These are phyloP conservation scores for Falco cherrug DNA, from an alignment of 2,797 vertebrate species.

Conservation along the genomic window DNA sequence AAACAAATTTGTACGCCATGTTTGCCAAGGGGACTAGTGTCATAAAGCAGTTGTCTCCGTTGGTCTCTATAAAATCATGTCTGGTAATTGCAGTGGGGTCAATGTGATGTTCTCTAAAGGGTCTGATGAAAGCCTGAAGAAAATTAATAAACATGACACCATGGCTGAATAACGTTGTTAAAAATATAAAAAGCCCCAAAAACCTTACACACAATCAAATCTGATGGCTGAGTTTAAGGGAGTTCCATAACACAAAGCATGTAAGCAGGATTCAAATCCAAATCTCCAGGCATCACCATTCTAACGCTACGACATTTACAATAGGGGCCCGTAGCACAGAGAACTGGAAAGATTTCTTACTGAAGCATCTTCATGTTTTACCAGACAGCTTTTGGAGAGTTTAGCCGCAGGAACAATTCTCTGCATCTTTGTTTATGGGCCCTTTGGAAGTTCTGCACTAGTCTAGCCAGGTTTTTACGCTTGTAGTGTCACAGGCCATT, in stretches of 20 bases:
- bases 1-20: conserved; percentile 94
- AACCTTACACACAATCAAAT: neutral
- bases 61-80: conserved; percentile 98
- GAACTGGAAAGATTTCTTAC: neutral
- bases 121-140: conserved; percentile 93
- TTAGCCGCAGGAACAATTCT: neutral
- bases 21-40: conserved; percentile 88
- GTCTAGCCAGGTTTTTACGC: neutral
- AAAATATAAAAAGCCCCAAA: fast-evolving
- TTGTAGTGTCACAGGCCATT: neutral
- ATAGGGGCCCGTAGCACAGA: neutral
- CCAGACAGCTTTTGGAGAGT: neutral
- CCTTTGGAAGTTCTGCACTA: neutral
- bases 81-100: conserved; percentile 98
- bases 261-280: neutral
- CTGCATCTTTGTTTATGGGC: neutral
- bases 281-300: neutral
- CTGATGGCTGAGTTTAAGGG: neutral
- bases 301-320: neutral
- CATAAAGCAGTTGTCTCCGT: conserved; percentile 98
- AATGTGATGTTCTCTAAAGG: conserved; percentile 97
- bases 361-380: neutral
- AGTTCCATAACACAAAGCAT: neutral
- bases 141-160: neutral
- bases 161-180: neutral